Base-by-base conservation (phyloP, 2,113 vertebrate species). In the Odontophorus gujanensis region DNA sequence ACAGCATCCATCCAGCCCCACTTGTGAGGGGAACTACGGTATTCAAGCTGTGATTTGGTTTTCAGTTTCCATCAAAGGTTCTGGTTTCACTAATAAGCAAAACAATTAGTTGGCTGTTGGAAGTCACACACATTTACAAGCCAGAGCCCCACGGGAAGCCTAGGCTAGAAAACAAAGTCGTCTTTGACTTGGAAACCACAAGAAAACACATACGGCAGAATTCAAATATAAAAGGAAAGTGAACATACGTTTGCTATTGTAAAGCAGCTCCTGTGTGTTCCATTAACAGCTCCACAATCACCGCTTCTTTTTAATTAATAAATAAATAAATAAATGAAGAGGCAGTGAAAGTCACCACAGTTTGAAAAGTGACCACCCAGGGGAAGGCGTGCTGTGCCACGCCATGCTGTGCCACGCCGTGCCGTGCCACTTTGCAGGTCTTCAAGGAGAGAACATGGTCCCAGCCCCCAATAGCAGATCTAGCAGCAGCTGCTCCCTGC, bases 131-230 rank as follows among this genome's bases (percentile, higher is more conserved):
- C 85, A 92, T 87, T 86, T 79, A 85, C 80, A 80, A 94, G 80
- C 74, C 59, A 87, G 30, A 92, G 92, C 90, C 92, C 82, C 68
- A 30, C 9, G 87, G 95, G 88, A 91, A 89, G 81, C 66, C 34
- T 7, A 30, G 15, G 88, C 93, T 85, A 74, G 77, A 82, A 90
- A 96, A 98, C 97, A 97, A 97, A 78, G 62, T 80, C 78, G 83
- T 82, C 96, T 97, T 96, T 97, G 96, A 98, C 94, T 94, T 53
- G 3, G 13, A 71, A 98, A 97, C 97, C 97, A 93, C 97, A 97
- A 92, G 96, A 97, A 96, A 97, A 97, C 94, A 95, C 95, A 94
- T 87, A 96, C 59, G 0, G 93, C 96, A 93, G 95, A 87, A 95
- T 93, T 96, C 92, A 93, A 87, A 96, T 96, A 80, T 90, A 97